phyloP scores from a whole-genome alignment of 2,113 vertebrate genomes.

The Puffinus mauretanicus region DNA sequence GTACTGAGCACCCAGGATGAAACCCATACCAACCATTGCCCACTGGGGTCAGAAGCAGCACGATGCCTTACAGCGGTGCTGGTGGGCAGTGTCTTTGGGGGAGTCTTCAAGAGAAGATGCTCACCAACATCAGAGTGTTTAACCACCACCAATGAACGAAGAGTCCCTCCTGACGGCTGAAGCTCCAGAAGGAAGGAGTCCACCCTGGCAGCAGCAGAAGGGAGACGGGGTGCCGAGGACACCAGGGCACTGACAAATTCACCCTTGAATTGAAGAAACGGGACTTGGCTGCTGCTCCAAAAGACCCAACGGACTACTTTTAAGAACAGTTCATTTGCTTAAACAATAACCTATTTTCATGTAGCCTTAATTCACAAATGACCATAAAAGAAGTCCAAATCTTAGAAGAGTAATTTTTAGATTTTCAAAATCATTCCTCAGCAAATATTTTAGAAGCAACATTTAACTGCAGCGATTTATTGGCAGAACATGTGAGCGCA shows the following conservation, averaged over 20 bases:
- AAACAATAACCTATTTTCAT: background rate
- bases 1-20: background rate
- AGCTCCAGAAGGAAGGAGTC: background rate
- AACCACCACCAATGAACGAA: background rate
- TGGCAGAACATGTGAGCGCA: background rate
- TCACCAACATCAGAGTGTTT: background rate
- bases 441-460: background rate
- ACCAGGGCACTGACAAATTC: background rate
- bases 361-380: background rate
- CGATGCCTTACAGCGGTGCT: rapidly evolving
- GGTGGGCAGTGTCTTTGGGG: background rate
- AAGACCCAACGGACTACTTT: background rate
- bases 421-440: background rate
- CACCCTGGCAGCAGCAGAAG: background rate
- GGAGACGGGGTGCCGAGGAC: background rate
- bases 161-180: background rate
- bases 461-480: background rate
- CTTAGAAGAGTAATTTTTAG: background rate
- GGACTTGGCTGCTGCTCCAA: background rate
- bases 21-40: rapidly evolving
- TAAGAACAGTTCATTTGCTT: background rate
- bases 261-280: background rate
- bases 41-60: background rate
- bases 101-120: background rate
- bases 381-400: background rate